Conservation (phyloP, 2,113 vertebrate species). For the Rhinoptilus africanus region DNA sequence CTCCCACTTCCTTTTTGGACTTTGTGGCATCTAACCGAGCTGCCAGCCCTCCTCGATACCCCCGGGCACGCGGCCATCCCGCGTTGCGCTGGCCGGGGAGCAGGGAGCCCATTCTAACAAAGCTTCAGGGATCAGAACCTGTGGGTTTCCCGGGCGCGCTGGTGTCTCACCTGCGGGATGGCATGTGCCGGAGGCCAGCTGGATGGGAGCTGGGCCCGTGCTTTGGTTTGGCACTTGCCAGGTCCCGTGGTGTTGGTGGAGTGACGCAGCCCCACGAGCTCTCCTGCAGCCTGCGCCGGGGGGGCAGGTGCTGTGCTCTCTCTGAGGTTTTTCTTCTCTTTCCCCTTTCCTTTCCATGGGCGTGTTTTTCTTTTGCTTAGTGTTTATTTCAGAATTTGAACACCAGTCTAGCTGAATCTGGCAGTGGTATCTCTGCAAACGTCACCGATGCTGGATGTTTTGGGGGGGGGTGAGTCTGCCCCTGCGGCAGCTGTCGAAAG, state of each 20-base stretch:
- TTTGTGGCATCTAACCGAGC: not conserved
- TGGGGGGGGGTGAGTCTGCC: not conserved
- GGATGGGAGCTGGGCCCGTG: not conserved
- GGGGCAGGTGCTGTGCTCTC: not conserved
- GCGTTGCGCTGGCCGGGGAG: not conserved
- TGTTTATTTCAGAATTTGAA: not conserved
- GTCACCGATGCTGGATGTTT: not conserved
- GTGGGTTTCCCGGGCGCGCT: not conserved
- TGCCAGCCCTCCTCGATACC: not conserved
- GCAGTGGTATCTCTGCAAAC: not conserved
- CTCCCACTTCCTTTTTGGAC: not conserved
- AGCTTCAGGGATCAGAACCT: not conserved
- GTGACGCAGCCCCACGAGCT: not conserved
- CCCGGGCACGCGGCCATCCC: accelerated
- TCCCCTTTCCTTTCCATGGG: not conserved
- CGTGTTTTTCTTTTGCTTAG: not conserved
- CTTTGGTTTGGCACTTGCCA: not conserved
- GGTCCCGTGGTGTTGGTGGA: not conserved
- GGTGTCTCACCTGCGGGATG: not conserved
- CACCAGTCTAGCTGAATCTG: not conserved
- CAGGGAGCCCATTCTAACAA: not conserved
- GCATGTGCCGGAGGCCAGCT: not conserved
- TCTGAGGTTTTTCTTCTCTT: not conserved
- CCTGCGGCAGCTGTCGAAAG: accelerated
- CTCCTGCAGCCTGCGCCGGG: not conserved